These are phyloP conservation scores for Nannobrachium achirus DNA, from an alignment of 2,113 vertebrate genomes.

Conservation along the genomic window DNA sequence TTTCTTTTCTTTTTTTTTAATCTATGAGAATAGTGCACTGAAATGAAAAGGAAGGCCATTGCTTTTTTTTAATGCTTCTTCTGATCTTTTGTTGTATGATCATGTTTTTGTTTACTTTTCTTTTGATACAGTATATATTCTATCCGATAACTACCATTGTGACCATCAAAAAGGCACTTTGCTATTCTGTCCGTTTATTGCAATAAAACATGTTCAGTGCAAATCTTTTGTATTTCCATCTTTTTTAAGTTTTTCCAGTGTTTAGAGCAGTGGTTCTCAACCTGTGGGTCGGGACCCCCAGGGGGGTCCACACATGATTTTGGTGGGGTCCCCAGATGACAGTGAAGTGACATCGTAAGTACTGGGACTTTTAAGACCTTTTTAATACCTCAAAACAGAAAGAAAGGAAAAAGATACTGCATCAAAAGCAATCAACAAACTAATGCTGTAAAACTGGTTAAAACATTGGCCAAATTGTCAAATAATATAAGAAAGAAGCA, in stretches of 20 bases:
- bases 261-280: too few relatives aligned
- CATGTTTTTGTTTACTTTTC: conserved; percentile 54
- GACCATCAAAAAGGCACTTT: conserved; percentile 73
- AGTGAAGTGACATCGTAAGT: too few relatives aligned
- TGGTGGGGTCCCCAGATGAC: too few relatives aligned
- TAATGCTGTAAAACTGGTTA: too few relatives aligned
- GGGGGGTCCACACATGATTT: too few relatives aligned
- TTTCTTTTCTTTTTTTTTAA: conserved; percentile 35
- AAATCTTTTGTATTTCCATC: conserved; percentile 48
- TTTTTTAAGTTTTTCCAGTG: neutral
- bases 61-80: conserved; percentile 49
- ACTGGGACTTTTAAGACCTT: too few relatives aligned
- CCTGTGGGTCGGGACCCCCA: too few relatives aligned
- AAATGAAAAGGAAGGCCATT: conserved; percentile 40
- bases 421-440: too few relatives aligned
- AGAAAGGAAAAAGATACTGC: too few relatives aligned
- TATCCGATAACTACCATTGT: conserved; percentile 70
- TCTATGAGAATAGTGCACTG: conserved; percentile 58
- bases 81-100: conserved; percentile 57
- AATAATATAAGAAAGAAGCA: too few relatives aligned
- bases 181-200: conserved; percentile 75
- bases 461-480: too few relatives aligned
- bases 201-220: conserved; percentile 72
- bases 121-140: conserved; percentile 50
- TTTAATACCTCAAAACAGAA: too few relatives aligned